These are phyloP conservation scores for Sus scrofa DNA, from an alignment of 2,113 vertebrate species.

Conservation along the genomic window DNA sequence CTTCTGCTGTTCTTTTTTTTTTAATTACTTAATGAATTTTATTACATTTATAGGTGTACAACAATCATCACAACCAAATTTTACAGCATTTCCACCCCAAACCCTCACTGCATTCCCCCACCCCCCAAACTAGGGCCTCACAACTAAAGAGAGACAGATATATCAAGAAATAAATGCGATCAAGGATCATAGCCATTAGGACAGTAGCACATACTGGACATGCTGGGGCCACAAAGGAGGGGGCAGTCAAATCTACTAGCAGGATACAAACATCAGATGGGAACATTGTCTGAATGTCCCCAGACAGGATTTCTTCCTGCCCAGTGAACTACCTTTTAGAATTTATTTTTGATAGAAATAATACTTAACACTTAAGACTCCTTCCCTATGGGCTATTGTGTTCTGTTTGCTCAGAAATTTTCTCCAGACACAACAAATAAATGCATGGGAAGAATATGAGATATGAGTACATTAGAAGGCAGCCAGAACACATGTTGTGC, in stretches of 20 bases:
- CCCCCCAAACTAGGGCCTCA: not conserved
- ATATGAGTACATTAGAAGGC: not conserved
- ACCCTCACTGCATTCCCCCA: too few relatives aligned
- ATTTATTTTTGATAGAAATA: constrained; percentile 38
- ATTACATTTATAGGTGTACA: too few relatives aligned
- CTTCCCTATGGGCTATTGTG: not conserved
- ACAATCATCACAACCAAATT: too few relatives aligned
- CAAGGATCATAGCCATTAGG: not conserved
- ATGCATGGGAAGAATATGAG: not conserved
- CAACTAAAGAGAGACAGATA: not conserved
- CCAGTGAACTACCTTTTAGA: not conserved
- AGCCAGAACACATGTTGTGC: not conserved
- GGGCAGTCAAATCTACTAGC: not conserved
- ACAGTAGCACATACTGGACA: not conserved
- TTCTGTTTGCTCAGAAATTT: constrained; percentile 24
- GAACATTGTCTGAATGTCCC: not conserved
- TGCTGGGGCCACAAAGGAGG: not conserved
- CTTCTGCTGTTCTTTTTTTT: not conserved
- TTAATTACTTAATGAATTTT: too few relatives aligned
- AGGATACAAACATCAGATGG: not conserved
- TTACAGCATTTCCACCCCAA: too few relatives aligned
- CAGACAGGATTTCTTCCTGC: not conserved
- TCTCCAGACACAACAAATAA: not conserved
- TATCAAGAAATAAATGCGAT: not conserved
- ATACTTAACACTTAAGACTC: not conserved